Evolutionary conservation across 1,140 invertebrate species (phyloP), one percentile per base, ranked within the genome.

Genomic region (Hylaeus anthracinus): DNA sequence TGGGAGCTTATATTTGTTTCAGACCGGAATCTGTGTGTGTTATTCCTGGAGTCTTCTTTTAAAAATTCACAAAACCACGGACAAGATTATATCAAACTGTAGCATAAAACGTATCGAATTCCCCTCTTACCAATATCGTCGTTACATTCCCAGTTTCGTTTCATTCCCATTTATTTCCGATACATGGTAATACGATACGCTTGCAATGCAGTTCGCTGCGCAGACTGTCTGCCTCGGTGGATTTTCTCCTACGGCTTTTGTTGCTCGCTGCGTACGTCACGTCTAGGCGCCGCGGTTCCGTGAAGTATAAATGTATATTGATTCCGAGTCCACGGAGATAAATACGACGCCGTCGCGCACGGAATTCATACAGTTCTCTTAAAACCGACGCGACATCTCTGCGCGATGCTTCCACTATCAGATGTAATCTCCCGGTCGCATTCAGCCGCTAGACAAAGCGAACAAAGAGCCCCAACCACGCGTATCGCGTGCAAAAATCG

Each of bases 301-400:
- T 26, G 43, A 53, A 51, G 45, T 79, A 56, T 39, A 55, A 79
- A 79, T 51, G 78, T 39, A 15, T 69, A 75, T 75, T 51, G 72
- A 75, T 80, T 75, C 48, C 72, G 53, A 55, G 56, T 64, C 72
- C 48, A 69, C 55, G 64, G 12, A 75, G 72, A 61, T 80, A 80
- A 74, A 75, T 45, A 55, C 72, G 60, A 72, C 67, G 63, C 75
- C 64, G 63, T 64, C 26, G 65, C 5, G 9, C 37, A 43, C 45
- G 12, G 55, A 39, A 61, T 55, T 8, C 43, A 41, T 26, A 14
- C 55, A 2, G 6, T n/a, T n/a, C 41, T 37, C n/a, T 48, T 51
- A 6, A 72, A 71, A 43, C 75, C 15, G n/a, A 45, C 1, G 5
- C 61, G 10, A n/a, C 45, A 26, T 48, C 66, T 12, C 14, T 56